Conservation (phyloP, 2,888 invertebrate genomes). For the Entomobrya multifasciata region DNA sequence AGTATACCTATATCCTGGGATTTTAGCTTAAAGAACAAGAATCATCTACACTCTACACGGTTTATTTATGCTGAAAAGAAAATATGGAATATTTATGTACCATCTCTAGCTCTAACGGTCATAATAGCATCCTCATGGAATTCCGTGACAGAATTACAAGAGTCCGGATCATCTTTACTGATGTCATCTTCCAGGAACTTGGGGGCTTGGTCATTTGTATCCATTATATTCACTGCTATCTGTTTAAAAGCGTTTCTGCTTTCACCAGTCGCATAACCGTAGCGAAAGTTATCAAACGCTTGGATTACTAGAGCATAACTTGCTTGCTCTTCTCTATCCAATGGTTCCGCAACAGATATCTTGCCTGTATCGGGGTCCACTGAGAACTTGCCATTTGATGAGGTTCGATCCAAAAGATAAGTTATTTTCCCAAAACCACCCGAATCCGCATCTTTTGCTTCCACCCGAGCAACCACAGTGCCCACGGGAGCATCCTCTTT, state of each 20-base stretch:
- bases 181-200: constrained; percentile 82
- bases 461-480: constrained; percentile 90
- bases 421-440: constrained; percentile 93
- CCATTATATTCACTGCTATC: constrained; percentile 89
- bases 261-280: constrained; percentile 92
- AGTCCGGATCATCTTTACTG: constrained; percentile 82
- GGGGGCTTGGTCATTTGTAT: constrained; percentile 93
- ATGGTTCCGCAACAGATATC: constrained; percentile 86
- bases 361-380: constrained; percentile 88
- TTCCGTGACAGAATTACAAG: constrained; percentile 91
- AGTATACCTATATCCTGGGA: no score
- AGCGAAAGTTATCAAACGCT: constrained; percentile 92
- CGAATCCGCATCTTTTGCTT: constrained; percentile 92
- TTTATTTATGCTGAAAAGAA: constrained; percentile 8
- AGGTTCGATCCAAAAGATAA: constrained; percentile 91
- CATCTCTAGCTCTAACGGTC: constrained; percentile 90
- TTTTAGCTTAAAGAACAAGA: no score
- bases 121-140: constrained; percentile 92
- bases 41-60: neutral
- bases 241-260: constrained; percentile 96
- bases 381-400: constrained; percentile 90
- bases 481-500: constrained; percentile 92
- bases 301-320: constrained; percentile 93
- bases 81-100: constrained; percentile 49
- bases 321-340: constrained; percentile 90